Conservation (phyloP, 1,140 invertebrate genomes). For the Pemphigus obesinymphae region DNA sequence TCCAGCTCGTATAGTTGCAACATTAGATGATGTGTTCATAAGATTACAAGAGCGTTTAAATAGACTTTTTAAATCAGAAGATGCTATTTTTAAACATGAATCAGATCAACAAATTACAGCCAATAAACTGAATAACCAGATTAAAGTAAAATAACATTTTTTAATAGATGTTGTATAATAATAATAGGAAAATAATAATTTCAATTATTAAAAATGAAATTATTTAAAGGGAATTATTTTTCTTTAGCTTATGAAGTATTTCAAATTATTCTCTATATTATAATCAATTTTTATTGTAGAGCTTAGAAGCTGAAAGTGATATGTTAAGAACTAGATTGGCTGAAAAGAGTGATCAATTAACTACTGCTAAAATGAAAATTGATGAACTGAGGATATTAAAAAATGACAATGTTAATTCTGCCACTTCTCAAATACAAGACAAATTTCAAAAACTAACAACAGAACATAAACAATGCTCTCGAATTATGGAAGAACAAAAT, state of each 20-base stretch:
- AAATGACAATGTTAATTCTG: conserved; percentile 3
- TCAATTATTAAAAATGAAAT: too few relatives aligned
- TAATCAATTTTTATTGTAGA: background rate
- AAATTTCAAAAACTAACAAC: background rate
- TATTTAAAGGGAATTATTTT: too few relatives aligned
- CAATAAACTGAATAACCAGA: conserved; percentile 7
- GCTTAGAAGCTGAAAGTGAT: conserved; percentile 12
- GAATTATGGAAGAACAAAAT: conserved; percentile 17
- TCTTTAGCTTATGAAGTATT: too few relatives aligned
- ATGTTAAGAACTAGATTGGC: conserved; percentile 15
- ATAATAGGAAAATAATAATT: too few relatives aligned
- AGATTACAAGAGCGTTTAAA: conserved; percentile 37
- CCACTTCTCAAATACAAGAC: conserved; percentile 5
- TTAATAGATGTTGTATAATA: background rate
- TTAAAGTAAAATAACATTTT: conserved; percentile 9
- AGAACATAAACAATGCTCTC: conserved; percentile 1
- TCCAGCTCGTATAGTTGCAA: conserved; percentile 22
- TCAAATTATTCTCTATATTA: too few relatives aligned
- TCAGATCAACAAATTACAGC: conserved; percentile 1
- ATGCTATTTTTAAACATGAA: conserved; percentile 36
- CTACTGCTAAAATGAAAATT: conserved; percentile 32
- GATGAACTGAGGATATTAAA: conserved; percentile 22
- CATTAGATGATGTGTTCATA: conserved; percentile 30
- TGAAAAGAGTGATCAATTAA: conserved; percentile 28
- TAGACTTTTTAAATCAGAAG: conserved; percentile 34